Base-by-base conservation (phyloP, 2,888 invertebrate genomes). In the Drosophila colorata region DNA sequence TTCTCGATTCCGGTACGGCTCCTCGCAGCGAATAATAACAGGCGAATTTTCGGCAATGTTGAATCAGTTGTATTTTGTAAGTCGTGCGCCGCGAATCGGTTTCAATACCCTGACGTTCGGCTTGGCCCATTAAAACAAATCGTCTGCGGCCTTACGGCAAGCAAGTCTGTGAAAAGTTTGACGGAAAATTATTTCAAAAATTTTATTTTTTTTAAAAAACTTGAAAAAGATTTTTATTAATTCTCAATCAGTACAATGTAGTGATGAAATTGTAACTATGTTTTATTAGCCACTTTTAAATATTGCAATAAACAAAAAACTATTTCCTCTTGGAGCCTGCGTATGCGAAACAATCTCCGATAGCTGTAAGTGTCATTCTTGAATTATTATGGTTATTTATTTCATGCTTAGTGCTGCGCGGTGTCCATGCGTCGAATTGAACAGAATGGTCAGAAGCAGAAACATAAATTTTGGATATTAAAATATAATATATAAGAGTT, bases 21-120 rank as follows among this genome's bases (percentile, higher is more conserved):
- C 53, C 13, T 44, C 49, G 61, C 35, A 49, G 28, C 48, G 44
- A 41, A 52, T 53, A 44, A 60, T 59, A 57, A 59, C 55, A 58
- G 69, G 60, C 64, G 63, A 53, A 73, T 51, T 52, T 65, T 66
- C 63, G 55, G 38, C 63, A 31, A 38, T 53, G 40, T 61, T 48
- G 57, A 53, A 53, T 78, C 87, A 85, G 84, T 85, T 86, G 72
- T 59, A 66, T 64, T 86, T 78, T 59, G 88, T 60, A 61, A 49
- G 74, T 64, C 78, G 80, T 69, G 66, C 72, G 65, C 43, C 69
- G 61, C 78, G 69, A 75, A 69, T 78, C 75, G 79, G 35, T 44
- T 58, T 18, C 8, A 25, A 35, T 11, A 40, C 31, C 7, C 48
- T 43, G 56, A 37, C 52, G 56, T 67, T 73, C 71, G 31, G 47